phyloP scores from a whole-genome alignment of 2,888 invertebrate species.

The Trichogramma evanescens region DNA sequence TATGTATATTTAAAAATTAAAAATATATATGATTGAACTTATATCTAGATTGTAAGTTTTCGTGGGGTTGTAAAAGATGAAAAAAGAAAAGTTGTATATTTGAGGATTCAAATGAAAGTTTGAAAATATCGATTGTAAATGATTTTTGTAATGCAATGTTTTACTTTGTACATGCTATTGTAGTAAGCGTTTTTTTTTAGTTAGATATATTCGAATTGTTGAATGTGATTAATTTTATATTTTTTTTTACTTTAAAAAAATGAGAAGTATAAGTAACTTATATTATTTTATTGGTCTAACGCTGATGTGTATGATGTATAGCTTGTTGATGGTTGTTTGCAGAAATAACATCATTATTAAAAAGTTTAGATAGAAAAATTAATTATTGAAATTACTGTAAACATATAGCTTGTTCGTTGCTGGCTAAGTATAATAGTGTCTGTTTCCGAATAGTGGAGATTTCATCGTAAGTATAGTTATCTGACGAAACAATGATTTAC shows the following conservation, averaged over 20 bases:
- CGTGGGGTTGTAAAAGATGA: too few species aligned
- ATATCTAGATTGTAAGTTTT: too few species aligned
- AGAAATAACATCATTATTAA: slow-evolving; percentile 11
- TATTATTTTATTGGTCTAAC: background rate
- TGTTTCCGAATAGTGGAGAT: slow-evolving; percentile 15
- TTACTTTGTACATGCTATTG: slow-evolving; percentile 7
- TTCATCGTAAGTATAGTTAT: background rate
- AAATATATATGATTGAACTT: too few species aligned
- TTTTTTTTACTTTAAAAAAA: slow-evolving; percentile 3
- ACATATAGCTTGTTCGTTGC: slow-evolving; percentile 11
- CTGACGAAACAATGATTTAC: slow-evolving; percentile 11
- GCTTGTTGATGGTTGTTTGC: slow-evolving; percentile 10
- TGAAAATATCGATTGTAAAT: slow-evolving; percentile 19
- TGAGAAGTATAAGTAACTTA: background rate
- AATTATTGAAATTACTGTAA: background rate
- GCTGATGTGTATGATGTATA: slow-evolving; percentile 1
- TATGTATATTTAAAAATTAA: slow-evolving; percentile 11
- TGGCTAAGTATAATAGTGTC: slow-evolving; percentile 8
- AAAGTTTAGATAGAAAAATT: background rate
- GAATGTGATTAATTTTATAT: slow-evolving; percentile 12
- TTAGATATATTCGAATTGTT: slow-evolving; percentile 18
- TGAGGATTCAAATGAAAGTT: slow-evolving; percentile 10
- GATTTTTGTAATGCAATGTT: slow-evolving; percentile 6
- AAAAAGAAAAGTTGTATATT: slow-evolving; percentile 6
- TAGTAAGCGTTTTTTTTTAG: background rate